Conservation (phyloP, 2,888 invertebrate species). For the Drosophila austrosaltans region DNA sequence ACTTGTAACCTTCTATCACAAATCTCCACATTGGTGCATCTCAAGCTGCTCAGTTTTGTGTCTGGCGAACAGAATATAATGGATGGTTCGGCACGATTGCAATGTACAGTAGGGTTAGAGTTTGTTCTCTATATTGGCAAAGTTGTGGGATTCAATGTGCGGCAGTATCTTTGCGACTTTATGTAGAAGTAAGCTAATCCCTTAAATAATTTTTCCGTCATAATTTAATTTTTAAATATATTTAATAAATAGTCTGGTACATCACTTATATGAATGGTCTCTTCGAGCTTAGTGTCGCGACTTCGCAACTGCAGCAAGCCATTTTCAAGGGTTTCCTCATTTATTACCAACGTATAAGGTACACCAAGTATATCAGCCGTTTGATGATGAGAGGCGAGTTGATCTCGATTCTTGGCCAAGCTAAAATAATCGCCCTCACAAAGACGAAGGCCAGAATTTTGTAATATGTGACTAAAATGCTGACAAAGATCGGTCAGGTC, state of each 20-base stretch:
- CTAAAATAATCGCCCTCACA: constrained; percentile 21
- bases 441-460: constrained; percentile 83
- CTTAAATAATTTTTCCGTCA: constrained; percentile 6
- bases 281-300: constrained; percentile 88
- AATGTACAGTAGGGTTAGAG: constrained; percentile 93
- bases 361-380: constrained; percentile 85
- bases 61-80: constrained; percentile 89
- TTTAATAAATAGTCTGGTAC: constrained; percentile 86
- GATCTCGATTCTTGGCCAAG: constrained; percentile 58
- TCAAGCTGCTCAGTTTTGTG: constrained; percentile 89
- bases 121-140: constrained; percentile 91
- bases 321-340: constrained; percentile 87
- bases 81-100: constrained; percentile 91
- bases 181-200: constrained; percentile 74
- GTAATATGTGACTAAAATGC: constrained; percentile 85
- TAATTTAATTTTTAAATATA: constrained; percentile 79
- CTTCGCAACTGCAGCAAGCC: constrained; percentile 88
- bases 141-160: constrained; percentile 90
- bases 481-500: constrained; percentile 85
- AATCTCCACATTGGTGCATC: constrained; percentile 92
- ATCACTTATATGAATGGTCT: constrained; percentile 88
- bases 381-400: constrained; percentile 50
- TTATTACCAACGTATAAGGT: constrained; percentile 89
- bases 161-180: constrained; percentile 90
- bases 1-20: constrained; percentile 94